A percentile compares a stretch with the other conserved stretches of the same genome.
Conservation (phyloP, 2,797 vertebrate genomes). For the Tamandua tetradactyla region DNA sequence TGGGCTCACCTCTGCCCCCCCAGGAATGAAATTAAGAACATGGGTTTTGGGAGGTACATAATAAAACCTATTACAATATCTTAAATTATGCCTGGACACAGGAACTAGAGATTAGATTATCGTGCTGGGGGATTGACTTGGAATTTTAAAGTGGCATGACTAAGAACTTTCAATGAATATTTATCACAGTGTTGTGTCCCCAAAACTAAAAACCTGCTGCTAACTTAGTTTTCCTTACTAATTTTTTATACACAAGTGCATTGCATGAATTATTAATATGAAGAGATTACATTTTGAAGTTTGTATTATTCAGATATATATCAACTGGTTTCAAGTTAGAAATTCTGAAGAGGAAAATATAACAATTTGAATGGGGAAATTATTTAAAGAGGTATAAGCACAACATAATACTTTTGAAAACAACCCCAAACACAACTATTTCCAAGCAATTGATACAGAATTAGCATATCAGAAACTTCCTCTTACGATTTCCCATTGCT, state of each 20-base stretch:
- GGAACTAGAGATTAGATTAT: neutral
- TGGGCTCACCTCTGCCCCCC: too few relatives aligned
- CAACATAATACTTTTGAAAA: neutral
- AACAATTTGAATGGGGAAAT: neutral
- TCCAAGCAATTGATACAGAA: neutral
- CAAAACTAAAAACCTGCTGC: slow-evolving; percentile 27
- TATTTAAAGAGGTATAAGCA: neutral
- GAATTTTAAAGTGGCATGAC: neutral
- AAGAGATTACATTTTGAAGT: slow-evolving; percentile 51
- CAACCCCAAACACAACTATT: neutral
- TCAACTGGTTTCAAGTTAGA: slow-evolving; percentile 33
- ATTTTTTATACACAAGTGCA: slow-evolving; percentile 27
- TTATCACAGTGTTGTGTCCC: neutral
- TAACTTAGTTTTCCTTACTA: slow-evolving; percentile 32
- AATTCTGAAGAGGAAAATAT: slow-evolving; percentile 13
- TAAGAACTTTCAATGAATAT: neutral
- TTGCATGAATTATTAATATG: slow-evolving; percentile 62
- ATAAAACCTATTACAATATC: neutral
- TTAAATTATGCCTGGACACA: neutral
- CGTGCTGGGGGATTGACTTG: neutral
- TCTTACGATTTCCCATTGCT: neutral
- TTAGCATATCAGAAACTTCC: neutral
- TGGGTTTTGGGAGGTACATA: too few relatives aligned
- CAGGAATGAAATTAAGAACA: too few relatives aligned
- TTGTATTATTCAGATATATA: slow-evolving; percentile 41